Base-by-base conservation (phyloP, 2,888 invertebrate genomes). In the Caprella mutica region DNA sequence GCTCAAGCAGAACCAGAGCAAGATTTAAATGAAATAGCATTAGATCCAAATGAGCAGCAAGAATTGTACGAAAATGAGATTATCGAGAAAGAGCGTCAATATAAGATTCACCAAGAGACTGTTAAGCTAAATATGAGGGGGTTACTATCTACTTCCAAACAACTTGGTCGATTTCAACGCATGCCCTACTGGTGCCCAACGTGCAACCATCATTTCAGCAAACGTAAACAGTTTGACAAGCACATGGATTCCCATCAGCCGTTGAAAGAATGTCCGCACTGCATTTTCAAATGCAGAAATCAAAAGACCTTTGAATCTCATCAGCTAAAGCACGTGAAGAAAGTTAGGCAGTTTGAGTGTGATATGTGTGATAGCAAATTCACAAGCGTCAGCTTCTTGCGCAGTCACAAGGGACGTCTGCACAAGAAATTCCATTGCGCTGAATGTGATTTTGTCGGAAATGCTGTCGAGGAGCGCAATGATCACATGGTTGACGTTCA, bases 131-230 rank as follows among this genome's bases (percentile, higher is more conserved):
- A n/a, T n/a, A n/a, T n/a, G n/a, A n/a, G n/a, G n/a, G n/a, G n/a
- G n/a, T n/a, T n/a, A n/a, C n/a, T n/a, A n/a, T n/a, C n/a, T n/a
- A n/a, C n/a, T n/a, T n/a, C n/a, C n/a, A n/a, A n/a, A n/a, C n/a
- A n/a, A n/a, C n/a, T n/a, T n/a, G n/a, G n/a, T n/a, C n/a, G n/a
- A n/a, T n/a, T n/a, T n/a, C n/a, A n/a, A n/a, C n/a, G n/a, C n/a
- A n/a, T n/a, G 1, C 5, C 30, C 14, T 24, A 19, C 30, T 30
- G 19, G 5, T 48, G 48, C 27, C 29, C 27, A 1, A 24, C 17
- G 48, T 48, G 48, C 30, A 48, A 48, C n/a, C 29, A 48, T 21
- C 29, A 30, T n/a, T 48, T 48, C 14, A 48, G 17, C 48, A 48
- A 48, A 30, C 48, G 48, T 1, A 5, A 3, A 3, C 48, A 48